Base-by-base conservation (phyloP, 1,140 invertebrate species). In the Drosophila serrata region DNA sequence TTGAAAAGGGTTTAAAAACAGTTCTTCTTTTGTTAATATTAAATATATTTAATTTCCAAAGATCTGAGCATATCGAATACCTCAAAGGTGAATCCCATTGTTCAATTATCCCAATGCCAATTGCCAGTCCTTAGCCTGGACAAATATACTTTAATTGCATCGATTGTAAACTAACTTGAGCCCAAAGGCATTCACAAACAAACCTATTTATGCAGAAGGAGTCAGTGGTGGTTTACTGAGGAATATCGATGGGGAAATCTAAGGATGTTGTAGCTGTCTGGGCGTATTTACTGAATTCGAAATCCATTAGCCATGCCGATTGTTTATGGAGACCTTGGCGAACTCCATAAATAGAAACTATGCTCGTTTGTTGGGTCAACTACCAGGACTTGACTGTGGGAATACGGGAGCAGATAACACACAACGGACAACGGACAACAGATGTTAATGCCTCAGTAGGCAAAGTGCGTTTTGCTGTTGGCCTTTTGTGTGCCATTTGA, bases 391-490 rank as follows among this genome's bases (percentile, higher is more conserved):
- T 22, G 45, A 42, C 24, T 31, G 17, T 56, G 57, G 57, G 51
- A 22, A 48, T 49, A 17, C 27, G 6, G 56, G 8, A 40, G 73
- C 40, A 42, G 48, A 56, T 55, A 55, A n/a, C n/a, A 29, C 42
- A 29, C 42, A 24, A 13, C 13, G 59, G 43, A 67, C 42, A 62
- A 33, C 57, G 43, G 76, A 80, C 84, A 87, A 80, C 84, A 87
- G 84, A 87, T 87, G 84, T 87, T 87, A 87, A 87, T 87, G 84
- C 84, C 76, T 87, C 76, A 77, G 56, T 84, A 78, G 72, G 84
- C 84, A 87, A 87, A 87, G 84, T 87, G 84, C 84, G 84, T 87
- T 87, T 87, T 81, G 80, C 72, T 87, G 84, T 87, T 88, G 80
- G 39, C 56, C 78, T 74, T 85, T 63, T 72, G 53, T 64, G 48